Base-by-base conservation (phyloP, 2,888 invertebrate species). In the Sacculina carcini region DNA sequence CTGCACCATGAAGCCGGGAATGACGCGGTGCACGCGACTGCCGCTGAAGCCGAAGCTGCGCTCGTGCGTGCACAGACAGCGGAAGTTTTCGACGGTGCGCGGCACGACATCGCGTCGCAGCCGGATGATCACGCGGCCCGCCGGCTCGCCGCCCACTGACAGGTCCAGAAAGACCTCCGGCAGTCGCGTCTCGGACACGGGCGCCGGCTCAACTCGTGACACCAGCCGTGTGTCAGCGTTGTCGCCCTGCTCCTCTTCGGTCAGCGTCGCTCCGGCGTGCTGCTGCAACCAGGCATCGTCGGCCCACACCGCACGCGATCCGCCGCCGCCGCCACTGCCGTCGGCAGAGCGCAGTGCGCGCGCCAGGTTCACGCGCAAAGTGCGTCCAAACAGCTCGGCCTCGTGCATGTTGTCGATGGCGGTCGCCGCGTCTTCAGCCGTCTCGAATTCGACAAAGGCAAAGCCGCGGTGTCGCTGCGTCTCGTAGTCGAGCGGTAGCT, bases 321-420 rank as follows among this genome's bases (percentile, higher is more conserved):
- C 87, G 24, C 92, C 89, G 69, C 96, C 94, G 64, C 89, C 92
- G n/a, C n/a, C n/a, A 9, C 86, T 87, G 24, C 92, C 89, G 69
- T 96, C 94, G 64, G 89, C 92, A 51, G 92, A 82, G 59, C 86
- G 78, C 64, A 92, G 89, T 3, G 98, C 96, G 59, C 92, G 90
- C 3, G 98, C 98, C 58, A 96, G 73, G 65, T 98, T 98, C 1
- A 92, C 92, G 59, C 92, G 73, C 58, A 96, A 81, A 32, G 94
- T 94, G 56, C 90, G 73, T 0, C 98, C 98, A 71, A 87, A 96
- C 36, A 99, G 69, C 66, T 98, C 98, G 0, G 92, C 84, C 65
- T 98, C 94, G 69, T 98, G 87, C 96, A 98, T 94, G 62, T 98
- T 98, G 66, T 98, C 96, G 60, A 98, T 94, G 46, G 96, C 94